A percentile compares a stretch with the other conserved stretches of the same genome.
Conservation (phyloP, 2,797 vertebrate genomes). For the Phataginus tricuspis region DNA sequence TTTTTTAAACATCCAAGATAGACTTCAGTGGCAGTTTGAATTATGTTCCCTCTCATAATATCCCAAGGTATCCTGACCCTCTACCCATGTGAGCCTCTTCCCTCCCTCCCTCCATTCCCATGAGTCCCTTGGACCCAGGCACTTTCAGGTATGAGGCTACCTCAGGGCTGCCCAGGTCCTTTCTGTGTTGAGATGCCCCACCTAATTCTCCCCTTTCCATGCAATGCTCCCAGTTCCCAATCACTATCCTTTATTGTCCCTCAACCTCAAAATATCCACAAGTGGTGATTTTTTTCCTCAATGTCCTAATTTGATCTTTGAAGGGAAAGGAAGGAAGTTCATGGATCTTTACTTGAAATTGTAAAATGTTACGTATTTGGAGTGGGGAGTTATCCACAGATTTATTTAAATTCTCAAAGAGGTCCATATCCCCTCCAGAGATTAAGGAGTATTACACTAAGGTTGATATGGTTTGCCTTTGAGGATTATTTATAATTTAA, state of each 20-base stretch:
- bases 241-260: background rate
- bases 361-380: too few species aligned
- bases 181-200: background rate
- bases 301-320: background rate
- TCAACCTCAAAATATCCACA: background rate
- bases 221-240: background rate
- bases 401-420: too few species aligned
- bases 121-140: background rate
- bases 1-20: background rate
- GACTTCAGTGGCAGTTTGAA: background rate
- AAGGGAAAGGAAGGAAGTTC: too few species aligned
- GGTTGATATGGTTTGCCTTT: too few species aligned
- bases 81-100: background rate
- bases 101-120: background rate
- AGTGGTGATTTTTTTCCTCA: background rate
- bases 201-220: background rate
- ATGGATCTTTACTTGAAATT: too few species aligned
- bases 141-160: background rate
- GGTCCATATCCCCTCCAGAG: too few species aligned
- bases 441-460: too few species aligned
- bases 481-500: too few species aligned
- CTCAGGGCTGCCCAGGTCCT: background rate
- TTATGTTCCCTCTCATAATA: slow-evolving; percentile 12
- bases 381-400: too few species aligned
- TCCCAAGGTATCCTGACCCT: background rate